These are phyloP conservation scores for Frankliniella intonsa DNA, from an alignment of 2,888 invertebrate genomes.

Conservation along the genomic window DNA sequence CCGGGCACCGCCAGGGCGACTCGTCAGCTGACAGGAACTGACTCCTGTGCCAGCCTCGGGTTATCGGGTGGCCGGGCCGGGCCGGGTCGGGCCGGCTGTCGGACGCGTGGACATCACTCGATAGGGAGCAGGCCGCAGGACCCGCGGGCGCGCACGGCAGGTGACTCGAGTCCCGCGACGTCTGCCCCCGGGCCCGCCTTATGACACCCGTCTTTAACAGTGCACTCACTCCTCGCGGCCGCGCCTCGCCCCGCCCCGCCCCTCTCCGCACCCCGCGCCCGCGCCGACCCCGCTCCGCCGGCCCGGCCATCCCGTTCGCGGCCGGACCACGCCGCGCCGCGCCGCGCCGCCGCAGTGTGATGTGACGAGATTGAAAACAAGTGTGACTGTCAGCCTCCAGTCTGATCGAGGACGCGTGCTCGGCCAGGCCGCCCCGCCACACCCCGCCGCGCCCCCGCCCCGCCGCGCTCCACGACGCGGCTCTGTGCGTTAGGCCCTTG, in stretches of 20 bases:
- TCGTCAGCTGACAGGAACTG: background rate
- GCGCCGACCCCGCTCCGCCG: background rate
- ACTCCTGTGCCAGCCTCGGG: no score
- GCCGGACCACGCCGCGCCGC: background rate
- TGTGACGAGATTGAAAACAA: constrained; percentile 11
- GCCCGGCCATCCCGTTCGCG: background rate
- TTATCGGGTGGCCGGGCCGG: no score
- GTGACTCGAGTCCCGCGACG: no score
- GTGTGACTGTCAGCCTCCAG: constrained; percentile 14
- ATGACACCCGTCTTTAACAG: background rate
- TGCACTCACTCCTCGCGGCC: background rate
- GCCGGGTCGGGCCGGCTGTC: no score
- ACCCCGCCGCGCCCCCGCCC: background rate
- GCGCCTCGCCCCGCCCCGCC: no score
- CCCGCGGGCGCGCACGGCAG: no score
- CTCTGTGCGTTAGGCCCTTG: no score
- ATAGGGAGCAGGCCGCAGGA: no score
- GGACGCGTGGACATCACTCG: no score
- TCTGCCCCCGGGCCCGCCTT: background rate
- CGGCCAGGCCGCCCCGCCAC: background rate
- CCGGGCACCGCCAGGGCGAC: background rate
- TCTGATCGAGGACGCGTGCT: constrained; percentile 17
- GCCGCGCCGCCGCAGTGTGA: background rate
- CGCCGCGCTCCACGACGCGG: no score
- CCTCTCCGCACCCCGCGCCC: background rate